These are phyloP conservation scores for Pseudotriccus pelzelni DNA, from an alignment of 2,797 vertebrate species.

Conservation along the genomic window DNA sequence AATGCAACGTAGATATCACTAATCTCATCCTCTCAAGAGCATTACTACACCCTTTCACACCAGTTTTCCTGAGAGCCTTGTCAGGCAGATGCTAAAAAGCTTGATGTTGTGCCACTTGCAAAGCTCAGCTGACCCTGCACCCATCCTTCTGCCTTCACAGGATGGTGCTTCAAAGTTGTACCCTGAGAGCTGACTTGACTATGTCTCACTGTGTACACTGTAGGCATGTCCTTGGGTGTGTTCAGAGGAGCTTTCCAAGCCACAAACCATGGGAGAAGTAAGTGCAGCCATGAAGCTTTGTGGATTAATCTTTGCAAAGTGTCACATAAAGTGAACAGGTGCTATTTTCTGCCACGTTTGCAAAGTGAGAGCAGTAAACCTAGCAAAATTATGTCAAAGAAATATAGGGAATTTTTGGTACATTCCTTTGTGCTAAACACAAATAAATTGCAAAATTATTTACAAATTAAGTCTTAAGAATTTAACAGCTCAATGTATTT, in stretches of 20 bases:
- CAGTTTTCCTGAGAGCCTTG: not conserved
- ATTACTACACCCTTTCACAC: not conserved
- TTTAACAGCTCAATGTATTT: not conserved
- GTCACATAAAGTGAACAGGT: not conserved
- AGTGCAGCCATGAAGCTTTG: not conserved
- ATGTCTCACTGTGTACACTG: fast-evolving
- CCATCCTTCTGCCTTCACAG: not conserved
- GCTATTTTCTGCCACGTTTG: not conserved
- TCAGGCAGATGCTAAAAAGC: not conserved
- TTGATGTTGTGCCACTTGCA: not conserved
- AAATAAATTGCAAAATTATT: not conserved
- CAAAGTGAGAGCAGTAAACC: not conserved
- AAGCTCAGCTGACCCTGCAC: not conserved
- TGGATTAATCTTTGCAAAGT: not conserved
- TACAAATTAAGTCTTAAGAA: not conserved
- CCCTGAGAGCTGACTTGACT: not conserved
- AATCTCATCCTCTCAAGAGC: not conserved
- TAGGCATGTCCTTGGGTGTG: not conserved
- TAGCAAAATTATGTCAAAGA: not conserved
- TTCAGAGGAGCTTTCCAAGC: not conserved
- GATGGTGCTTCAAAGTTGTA: not conserved
- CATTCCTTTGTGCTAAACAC: not conserved
- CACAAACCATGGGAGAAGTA: not conserved
- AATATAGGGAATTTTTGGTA: not conserved
- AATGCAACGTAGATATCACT: not conserved